Evolutionary conservation across 2,888 invertebrate genomes (phyloP).

Genomic region (Tipula confusa): DNA sequence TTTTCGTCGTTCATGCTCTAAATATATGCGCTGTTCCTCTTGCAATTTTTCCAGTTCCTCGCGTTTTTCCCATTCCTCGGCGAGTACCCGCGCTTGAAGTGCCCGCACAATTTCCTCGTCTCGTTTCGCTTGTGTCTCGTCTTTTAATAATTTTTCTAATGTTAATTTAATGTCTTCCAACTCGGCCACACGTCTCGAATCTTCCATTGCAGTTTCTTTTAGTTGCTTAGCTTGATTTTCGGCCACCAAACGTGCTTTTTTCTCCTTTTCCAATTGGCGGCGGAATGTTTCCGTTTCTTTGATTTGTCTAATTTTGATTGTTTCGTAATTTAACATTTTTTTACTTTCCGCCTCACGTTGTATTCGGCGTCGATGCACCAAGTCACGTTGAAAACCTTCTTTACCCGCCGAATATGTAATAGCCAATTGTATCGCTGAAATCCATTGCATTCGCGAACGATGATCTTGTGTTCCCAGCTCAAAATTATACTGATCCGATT

Average conservation of each 20-base stretch:
- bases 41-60: conserved; percentile 77
- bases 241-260: conserved; percentile 54
- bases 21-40: conserved; percentile 65
- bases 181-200: conserved; percentile 67
- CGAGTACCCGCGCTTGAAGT: conserved; percentile 65
- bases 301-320: conserved; percentile 55
- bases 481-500: conserved; percentile 66
- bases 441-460: conserved; percentile 70
- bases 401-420: conserved; percentile 64
- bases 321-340: conserved; percentile 53
- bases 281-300: conserved; percentile 58
- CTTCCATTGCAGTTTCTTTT: conserved; percentile 64
- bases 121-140: conserved; percentile 77
- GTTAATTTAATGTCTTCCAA: conserved; percentile 65
- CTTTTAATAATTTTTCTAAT: conserved; percentile 67
- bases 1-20: conserved; percentile 71
- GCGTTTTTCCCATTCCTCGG: conserved; percentile 79
- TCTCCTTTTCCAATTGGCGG: conserved; percentile 61
- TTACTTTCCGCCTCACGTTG: conserved; percentile 48
- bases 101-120: conserved; percentile 78
- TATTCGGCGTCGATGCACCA: conserved; percentile 53
- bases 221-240: conserved; percentile 59
- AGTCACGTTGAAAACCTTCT: conserved; percentile 65
- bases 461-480: conserved; percentile 71
- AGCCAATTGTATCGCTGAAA: conserved; percentile 68